Base-by-base conservation (phyloP, 2,113 vertebrate species). In the Pavo muticus region DNA sequence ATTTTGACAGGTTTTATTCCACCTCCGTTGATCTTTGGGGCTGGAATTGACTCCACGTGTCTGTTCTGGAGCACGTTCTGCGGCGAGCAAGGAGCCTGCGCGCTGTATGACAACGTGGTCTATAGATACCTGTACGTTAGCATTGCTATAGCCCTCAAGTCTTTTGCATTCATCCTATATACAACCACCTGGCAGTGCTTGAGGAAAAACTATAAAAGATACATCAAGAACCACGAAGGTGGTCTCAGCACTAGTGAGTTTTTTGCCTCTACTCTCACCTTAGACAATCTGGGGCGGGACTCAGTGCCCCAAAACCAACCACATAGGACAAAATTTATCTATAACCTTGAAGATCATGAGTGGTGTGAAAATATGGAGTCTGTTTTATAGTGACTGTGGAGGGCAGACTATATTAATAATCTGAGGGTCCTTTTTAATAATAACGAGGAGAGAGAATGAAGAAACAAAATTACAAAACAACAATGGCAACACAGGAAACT, bases 351-450 rank as follows among this genome's bases (percentile, higher is more conserved):
- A 97, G 98, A 99, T 94, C 99, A 99, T 4, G 99, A 99, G 96
- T 98, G 98, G 98, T 99, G 99, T 96, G 99, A 99, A 96, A 99
- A 99, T 91, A 99, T 99, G 99, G 99, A 99, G 92, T 99, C 99
- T 6, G 99, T 99, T 98, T 99, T 99, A 98, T 99, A 99, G 98
- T 97, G 96, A 96, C 96, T 52, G 84, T 93, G 95, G 96, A 95
- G 65, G 84, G 70, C 74, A 96, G 94, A 96, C 96, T 94, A 59
- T 65, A 65, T 96, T 82, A 91, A 95, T 90, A 90, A 94, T 54
- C 95, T 59, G 89, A 96, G 92, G 96, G 95, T 97, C 97, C 93
- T 98, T 97, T 98, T 97, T 98, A 87, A 97, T 94, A 91, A 94
- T 95, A 96, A 64, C 74, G 74, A 95, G 85, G 91, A 88, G 59